Evolutionary conservation across 35 echinoderm and acorn worm genomes (phyloP).

Genomic region (Ophiothrix spiculata): DNA sequence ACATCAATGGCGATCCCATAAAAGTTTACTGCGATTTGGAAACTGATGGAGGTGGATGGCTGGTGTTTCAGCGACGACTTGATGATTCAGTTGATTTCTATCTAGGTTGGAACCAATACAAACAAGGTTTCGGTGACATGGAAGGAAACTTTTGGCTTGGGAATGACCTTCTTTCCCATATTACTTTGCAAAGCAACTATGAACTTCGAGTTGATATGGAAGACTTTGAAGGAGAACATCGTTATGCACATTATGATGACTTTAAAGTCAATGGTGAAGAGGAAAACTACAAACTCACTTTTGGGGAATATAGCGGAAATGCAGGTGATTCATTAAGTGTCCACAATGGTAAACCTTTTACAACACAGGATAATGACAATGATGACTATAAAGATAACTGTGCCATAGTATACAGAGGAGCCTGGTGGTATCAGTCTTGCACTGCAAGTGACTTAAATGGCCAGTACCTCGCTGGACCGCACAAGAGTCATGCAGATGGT

Average conservation of each 20-base stretch:
- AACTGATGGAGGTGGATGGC: constrained; percentile 32
- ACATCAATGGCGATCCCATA: too few species aligned
- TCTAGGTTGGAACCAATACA: constrained; percentile 15
- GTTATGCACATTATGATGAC: constrained; percentile 48
- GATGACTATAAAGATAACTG: not conserved
- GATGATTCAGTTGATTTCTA: constrained; percentile 50
- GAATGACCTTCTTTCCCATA: not conserved
- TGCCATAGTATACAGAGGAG: not conserved
- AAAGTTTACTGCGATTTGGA: constrained; percentile 47
- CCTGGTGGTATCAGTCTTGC: not conserved
- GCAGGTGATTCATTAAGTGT: not conserved
- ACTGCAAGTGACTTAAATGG: not conserved
- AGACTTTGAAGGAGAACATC: constrained; percentile 43
- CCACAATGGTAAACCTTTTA: not conserved
- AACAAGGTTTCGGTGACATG: constrained; percentile 36
- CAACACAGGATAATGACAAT: not conserved
- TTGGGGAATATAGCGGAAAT: not conserved
- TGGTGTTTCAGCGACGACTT: constrained; percentile 27
- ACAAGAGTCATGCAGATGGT: not conserved
- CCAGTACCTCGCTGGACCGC: not conserved
- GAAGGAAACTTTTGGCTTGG: constrained; percentile 46
- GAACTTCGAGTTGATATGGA: constrained; percentile 59
- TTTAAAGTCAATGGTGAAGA: constrained; percentile 43
- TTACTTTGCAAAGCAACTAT: constrained; percentile 41
- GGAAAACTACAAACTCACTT: not conserved